A percentile compares a stretch with the other conserved stretches of the same genome.
Conservation (phyloP, 2,888 invertebrate species). For the Luperina testacea region DNA sequence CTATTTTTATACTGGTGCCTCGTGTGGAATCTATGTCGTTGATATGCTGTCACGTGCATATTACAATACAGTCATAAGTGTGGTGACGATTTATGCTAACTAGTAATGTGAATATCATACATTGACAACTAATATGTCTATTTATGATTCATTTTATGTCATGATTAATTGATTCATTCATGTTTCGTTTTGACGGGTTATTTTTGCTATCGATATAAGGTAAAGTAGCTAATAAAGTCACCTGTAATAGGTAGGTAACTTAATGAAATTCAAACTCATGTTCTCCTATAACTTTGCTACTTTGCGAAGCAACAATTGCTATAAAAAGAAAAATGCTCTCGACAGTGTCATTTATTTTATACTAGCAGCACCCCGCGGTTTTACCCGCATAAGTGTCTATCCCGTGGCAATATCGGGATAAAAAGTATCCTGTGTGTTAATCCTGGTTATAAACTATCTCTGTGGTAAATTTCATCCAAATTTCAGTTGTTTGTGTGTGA, state of each 20-base stretch:
- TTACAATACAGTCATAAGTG: background rate
- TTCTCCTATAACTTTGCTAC: background rate
- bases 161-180: conserved; percentile 25
- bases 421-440: no score
- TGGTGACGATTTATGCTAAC: background rate
- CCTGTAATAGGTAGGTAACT: background rate
- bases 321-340: background rate
- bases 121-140: background rate
- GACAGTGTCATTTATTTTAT: background rate
- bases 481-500: no score
- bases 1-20: background rate
- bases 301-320: background rate
- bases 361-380: no score
- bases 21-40: background rate
- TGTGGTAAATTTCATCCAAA: no score
- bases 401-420: no score
- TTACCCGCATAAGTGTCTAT: no score
- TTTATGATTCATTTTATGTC: conserved; percentile 4
- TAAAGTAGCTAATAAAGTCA: background rate
- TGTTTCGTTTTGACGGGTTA: background rate
- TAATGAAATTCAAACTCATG: background rate
- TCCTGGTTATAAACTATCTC: no score
- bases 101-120: background rate
- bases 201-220: background rate
- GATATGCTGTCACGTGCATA: background rate